Evolutionary conservation across 2,888 invertebrate species (phyloP).

Genomic region (Caenorhabditis sinica): DNA sequence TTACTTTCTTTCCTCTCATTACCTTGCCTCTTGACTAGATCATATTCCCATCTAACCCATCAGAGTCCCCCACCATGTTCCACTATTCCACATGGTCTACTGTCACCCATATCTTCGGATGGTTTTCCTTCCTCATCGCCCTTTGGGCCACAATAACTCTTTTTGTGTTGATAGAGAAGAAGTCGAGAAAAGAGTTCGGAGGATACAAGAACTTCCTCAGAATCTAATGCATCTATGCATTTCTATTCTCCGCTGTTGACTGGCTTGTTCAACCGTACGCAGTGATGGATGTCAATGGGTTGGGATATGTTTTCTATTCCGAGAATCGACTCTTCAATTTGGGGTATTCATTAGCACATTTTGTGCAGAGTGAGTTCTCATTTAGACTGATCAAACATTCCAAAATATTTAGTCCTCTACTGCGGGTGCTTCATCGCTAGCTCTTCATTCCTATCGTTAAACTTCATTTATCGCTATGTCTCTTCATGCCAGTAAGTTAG

Average conservation of each 20-base stretch:
- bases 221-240: slow-evolving; percentile 45
- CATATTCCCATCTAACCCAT: not conserved
- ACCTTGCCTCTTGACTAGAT: not conserved
- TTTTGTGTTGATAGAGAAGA: slow-evolving; percentile 43
- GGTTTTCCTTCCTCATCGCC: slow-evolving; percentile 43
- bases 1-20: not conserved
- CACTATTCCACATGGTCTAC: slow-evolving; percentile 26
- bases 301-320: slow-evolving; percentile 46
- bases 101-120: slow-evolving; percentile 45
- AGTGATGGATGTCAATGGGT: slow-evolving; percentile 32
- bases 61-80: not conserved
- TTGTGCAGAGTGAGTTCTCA: slow-evolving; percentile 37
- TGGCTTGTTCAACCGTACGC: slow-evolving; percentile 43
- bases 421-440: slow-evolving; percentile 55
- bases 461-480: slow-evolving; percentile 45
- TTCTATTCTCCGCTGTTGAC: slow-evolving; percentile 25
- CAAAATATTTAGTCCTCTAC: slow-evolving; percentile 35
- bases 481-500: too few species aligned
- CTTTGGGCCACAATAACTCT: slow-evolving; percentile 42
- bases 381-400: too few species aligned
- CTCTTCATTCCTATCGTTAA: slow-evolving; percentile 39
- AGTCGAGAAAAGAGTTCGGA: slow-evolving; percentile 35
- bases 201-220: slow-evolving; percentile 49
- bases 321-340: slow-evolving; percentile 39
- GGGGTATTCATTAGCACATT: slow-evolving; percentile 23